Conservation (phyloP, 2,113 vertebrate genomes). For the Oryzias javanicus region DNA sequence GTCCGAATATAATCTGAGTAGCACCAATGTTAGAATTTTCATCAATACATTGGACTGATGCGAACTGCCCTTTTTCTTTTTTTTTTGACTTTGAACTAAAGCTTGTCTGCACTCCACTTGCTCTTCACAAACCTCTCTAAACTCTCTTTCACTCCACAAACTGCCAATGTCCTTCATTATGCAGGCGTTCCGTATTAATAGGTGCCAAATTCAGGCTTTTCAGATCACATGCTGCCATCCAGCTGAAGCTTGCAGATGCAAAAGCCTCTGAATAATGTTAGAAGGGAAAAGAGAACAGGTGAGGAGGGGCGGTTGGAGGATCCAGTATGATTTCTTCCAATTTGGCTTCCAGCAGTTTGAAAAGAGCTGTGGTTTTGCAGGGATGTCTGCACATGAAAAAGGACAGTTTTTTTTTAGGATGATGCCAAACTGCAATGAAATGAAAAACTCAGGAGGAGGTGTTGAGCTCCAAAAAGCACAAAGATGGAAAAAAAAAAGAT, state of each 20-base stretch:
- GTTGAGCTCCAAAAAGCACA: not conserved
- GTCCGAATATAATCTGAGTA: conserved; percentile 6
- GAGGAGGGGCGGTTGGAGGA: not conserved
- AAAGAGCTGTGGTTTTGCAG: conserved; percentile 7
- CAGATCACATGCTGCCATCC: conserved; percentile 27
- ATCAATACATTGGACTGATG: conserved; percentile 17
- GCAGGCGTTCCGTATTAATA: conserved; percentile 28
- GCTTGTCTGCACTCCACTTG: conserved; percentile 17
- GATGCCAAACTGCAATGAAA: not conserved
- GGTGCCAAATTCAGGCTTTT: conserved; percentile 27
- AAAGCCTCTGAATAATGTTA: conserved; percentile 26
- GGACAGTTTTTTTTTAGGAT: not conserved
- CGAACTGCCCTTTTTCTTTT: conserved; percentile 17
- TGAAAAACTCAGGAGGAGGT: not conserved
- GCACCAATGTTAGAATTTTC: conserved; percentile 15
- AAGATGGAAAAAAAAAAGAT: not conserved
- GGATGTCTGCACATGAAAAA: conserved; percentile 1
- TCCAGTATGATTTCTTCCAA: conserved; percentile 18
- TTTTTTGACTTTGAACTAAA: conserved; percentile 5
- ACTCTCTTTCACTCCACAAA: conserved; percentile 20
- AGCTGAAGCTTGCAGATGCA: conserved; percentile 29
- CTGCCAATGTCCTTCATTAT: conserved; percentile 19
- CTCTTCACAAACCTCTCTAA: conserved; percentile 12
- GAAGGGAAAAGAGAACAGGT: conserved; percentile 14
- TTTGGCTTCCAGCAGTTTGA: conserved; percentile 28